Base-by-base conservation (phyloP, 2,888 invertebrate species). In the Nycteola revayana region DNA sequence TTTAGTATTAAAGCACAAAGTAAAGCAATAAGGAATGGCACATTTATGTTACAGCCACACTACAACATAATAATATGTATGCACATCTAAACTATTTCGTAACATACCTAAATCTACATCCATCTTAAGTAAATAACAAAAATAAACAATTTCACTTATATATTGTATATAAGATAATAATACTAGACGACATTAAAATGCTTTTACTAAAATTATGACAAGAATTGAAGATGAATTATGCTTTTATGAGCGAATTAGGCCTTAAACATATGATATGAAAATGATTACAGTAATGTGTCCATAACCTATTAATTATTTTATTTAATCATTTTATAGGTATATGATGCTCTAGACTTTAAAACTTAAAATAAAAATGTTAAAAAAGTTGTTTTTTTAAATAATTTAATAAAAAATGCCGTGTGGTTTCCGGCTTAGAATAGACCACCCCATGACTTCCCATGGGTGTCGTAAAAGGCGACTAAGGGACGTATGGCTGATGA, bases 231-330 rank as follows among this genome's bases (percentile, higher is more conserved):
- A 50, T 42, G 38, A 36, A 49, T 26, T 43, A 42, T 41, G 45
- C 36, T 46, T 55, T 53, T 32, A 47, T 62, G 60, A 63, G 52
- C 54, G 57, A 58, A 42, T 70, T 73, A 74, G 75, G 75, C 74
- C 72, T 60, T 52, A 41, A 34, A n/a, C 7, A 21, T 21, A 21
- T 62, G 67, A 64, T 66, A 67, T 73, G 66, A 59, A 49, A 50
- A 44, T 51, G 38, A 56, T 57, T 34, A 40, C 28, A 3, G 39
- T 20, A 34, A 37, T 37, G 40, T 31, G 26, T 20, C 14, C 14
- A 14, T 14, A 2, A 14, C 14, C 14, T n/a, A n/a, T n/a, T n/a
- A n/a, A n/a, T n/a, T n/a, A n/a, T n/a, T n/a, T n/a, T n/a, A n/a
- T n/a, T n/a, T n/a, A n/a, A n/a, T n/a, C n/a, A n/a, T n/a, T n/a